phyloP scores from a whole-genome alignment of 2,113 vertebrate genomes.

The Anas platyrhynchos region DNA sequence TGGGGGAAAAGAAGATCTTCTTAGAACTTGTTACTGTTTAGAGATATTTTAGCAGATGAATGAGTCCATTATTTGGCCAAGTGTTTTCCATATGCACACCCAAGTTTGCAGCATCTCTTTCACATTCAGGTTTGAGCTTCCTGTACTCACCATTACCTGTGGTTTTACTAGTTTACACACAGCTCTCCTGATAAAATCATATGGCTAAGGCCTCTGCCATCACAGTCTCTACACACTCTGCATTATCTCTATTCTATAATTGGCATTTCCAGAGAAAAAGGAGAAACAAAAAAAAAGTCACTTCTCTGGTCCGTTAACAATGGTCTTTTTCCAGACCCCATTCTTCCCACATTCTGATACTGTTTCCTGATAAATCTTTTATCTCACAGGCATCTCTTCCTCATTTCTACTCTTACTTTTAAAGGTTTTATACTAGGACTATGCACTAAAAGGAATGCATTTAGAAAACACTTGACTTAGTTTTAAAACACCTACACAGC shows the following conservation, averaged over 20 bases:
- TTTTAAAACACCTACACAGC: constrained; percentile 12
- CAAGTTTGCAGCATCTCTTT: neutral
- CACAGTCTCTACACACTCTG: too few species aligned
- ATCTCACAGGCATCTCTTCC: neutral
- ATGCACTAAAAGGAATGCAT: neutral
- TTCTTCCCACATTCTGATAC: neutral
- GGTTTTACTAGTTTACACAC: neutral
- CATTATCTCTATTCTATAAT: neutral
- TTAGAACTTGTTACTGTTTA: neutral
- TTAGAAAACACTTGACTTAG: constrained; percentile 19
- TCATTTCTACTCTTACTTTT: neutral
- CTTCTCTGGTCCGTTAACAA: neutral
- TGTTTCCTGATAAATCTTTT: neutral
- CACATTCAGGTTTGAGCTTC: neutral
- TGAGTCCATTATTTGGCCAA: neutral
- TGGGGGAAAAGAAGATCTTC: neutral
- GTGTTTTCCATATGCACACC: neutral
- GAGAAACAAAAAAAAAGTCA: neutral
- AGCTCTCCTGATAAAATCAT: neutral
- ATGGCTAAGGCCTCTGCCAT: neutral
- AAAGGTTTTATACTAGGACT: neutral
- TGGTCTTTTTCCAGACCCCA: neutral
- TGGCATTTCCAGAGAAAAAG: neutral
- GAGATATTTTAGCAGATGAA: neutral
- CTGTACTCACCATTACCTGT: neutral